Evolutionary conservation across 2,888 invertebrate species (phyloP).

Genomic region (Chrysopilus asiliformis): DNA sequence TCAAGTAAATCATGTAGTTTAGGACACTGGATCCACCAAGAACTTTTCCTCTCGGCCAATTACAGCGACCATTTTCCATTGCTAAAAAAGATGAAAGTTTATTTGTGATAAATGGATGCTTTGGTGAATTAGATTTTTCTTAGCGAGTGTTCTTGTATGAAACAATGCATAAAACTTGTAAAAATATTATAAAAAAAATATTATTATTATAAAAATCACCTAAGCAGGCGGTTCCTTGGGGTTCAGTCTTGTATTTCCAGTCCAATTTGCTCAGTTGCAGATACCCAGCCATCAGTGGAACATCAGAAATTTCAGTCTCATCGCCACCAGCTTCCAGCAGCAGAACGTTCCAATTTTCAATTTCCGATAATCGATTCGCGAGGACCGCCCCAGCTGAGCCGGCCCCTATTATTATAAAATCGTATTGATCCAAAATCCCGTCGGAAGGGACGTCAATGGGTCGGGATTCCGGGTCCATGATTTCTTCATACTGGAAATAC

Average conservation of each 20-base stretch:
- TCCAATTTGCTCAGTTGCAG: constrained; percentile 75
- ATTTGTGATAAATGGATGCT: constrained; percentile 2
- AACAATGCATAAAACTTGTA: background rate
- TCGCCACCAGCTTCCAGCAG: constrained; percentile 40
- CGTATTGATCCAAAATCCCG: constrained; percentile 50
- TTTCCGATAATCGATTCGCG: constrained; percentile 38
- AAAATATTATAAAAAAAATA: background rate
- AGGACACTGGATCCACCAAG: constrained; percentile 80
- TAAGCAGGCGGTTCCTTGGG: constrained; percentile 65
- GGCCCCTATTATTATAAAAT: constrained; percentile 75
- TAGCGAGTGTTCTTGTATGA: background rate
- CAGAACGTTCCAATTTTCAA: constrained; percentile 34
- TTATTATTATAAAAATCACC: constrained; percentile 42
- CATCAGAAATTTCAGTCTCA: constrained; percentile 82
- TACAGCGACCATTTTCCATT: constrained; percentile 71
- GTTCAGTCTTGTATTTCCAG: constrained; percentile 89
- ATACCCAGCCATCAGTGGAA: constrained; percentile 75
- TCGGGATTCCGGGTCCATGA: constrained; percentile 68
- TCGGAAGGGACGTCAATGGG: constrained; percentile 57
- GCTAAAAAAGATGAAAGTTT: too few relatives aligned
- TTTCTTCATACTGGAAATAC: constrained; percentile 77
- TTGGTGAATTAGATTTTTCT: background rate
- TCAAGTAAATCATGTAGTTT: constrained; percentile 83
- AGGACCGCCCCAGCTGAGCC: constrained; percentile 66
- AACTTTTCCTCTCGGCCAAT: constrained; percentile 87